phyloP scores from a whole-genome alignment of 1,140 invertebrate genomes.

The Agrilus planipennis region DNA sequence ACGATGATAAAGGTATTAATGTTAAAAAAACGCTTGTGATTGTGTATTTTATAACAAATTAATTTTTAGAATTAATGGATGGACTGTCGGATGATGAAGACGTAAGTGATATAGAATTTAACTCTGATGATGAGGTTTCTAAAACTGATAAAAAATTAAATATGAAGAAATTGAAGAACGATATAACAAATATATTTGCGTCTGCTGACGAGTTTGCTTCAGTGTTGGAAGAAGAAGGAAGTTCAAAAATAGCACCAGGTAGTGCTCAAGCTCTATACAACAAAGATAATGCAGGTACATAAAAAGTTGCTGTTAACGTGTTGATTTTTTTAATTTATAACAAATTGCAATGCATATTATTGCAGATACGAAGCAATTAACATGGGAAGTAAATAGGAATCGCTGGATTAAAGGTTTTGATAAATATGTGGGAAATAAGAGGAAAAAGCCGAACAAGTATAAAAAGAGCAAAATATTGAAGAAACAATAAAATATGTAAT shows the following conservation, averaged over 20 bases:
- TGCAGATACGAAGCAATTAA: constrained; percentile 28
- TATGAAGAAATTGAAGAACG: constrained; percentile 13
- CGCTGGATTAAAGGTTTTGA: constrained; percentile 28
- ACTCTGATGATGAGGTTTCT: constrained; percentile 19
- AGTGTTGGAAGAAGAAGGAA: constrained; percentile 30
- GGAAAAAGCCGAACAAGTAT: background rate
- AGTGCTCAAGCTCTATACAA: constrained; percentile 27
- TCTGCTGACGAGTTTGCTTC: constrained; percentile 34
- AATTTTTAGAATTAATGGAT: constrained; percentile 6
- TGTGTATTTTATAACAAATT: background rate
- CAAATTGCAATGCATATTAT: constrained; percentile 3
- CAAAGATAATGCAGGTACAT: constrained; percentile 30
- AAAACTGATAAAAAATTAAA: constrained; percentile 16
- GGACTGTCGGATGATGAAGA: constrained; percentile 16
- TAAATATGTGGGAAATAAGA: constrained; percentile 3
- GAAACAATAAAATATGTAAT: too few relatives aligned
- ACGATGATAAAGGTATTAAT: constrained; percentile 31
- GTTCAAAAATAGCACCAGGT: constrained; percentile 24
- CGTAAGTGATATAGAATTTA: constrained; percentile 14
- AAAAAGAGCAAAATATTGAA: too few relatives aligned
- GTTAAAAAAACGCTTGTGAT: background rate
- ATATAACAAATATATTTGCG: constrained; percentile 26
- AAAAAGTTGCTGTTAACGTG: constrained; percentile 3
- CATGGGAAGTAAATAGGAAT: constrained; percentile 31
- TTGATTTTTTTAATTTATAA: constrained; percentile 1